Evolutionary conservation across 1,140 invertebrate species (phyloP), one percentile per base, ranked within the genome.

Genomic region (Archivesica marissinica): DNA sequence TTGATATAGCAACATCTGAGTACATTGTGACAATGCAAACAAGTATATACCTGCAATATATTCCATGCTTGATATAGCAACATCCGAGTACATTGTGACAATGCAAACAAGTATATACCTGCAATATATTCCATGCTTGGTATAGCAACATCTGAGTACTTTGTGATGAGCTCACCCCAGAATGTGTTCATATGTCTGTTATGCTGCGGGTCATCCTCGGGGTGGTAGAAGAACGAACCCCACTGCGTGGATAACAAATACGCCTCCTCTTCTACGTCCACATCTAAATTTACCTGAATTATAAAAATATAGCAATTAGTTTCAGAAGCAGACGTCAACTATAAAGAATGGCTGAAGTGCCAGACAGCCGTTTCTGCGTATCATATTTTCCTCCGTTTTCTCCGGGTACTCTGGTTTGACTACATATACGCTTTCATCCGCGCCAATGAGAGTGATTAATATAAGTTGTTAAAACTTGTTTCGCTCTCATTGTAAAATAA

Each of bases 1-100:
- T 95, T 6, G 96, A 96, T 66, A 97, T 94, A 91, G 96, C 96
- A n/a, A 97, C 93, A 93, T 96, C 96, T 11, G 96, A 94, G 91
- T 96, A 95, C 39, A 95, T 95, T 64, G 95, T 94, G 28, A 97
- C n/a, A n/a, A n/a, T n/a, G n/a, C n/a, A n/a, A n/a, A n/a, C n/a
- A n/a, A n/a, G n/a, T n/a, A n/a, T n/a, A n/a, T 47, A 47, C 44
- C 17, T 9, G 17, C 17, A 47, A 7, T 47, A 9, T 9, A 47
- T 47, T 47, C 17, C 44, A 47, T 47, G 44, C 17, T 47, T 7
- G 7, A 7, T 47, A 47, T 9, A 47, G 7, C 17, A 47, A 47
- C 7, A 47, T 9, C 7, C 44, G 17, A 47, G 17, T 9, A 47
- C 7, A 47, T 9, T 47, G 44, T n/a, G n/a, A n/a, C 44, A 47